Evolutionary conservation across 2,113 vertebrate genomes (phyloP), one percentile per base, ranked within the genome.

Genomic region (Psophia crepitans): DNA sequence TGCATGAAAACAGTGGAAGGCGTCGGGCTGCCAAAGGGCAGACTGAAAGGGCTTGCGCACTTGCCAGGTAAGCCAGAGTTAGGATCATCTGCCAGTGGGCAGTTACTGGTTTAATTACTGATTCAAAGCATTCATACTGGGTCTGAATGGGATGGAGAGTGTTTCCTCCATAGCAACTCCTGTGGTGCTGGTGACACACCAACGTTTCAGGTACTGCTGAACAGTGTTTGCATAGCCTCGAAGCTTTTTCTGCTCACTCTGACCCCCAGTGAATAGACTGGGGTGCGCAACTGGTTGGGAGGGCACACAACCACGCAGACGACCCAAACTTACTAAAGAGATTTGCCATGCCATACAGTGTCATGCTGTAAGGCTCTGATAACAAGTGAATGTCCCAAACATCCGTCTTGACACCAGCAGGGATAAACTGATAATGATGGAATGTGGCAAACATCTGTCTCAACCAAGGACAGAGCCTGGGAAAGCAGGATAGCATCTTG

Each of bases 221-320:
- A 33, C 13, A 32, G 22, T 3, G 3, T 80, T 83, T 53, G n/a
- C 39, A 53, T 14, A 28, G 44, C 0, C 1, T 32, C 12, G 39
- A 69, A 69, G 33, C 27, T 26, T 28, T 8, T 11, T 14, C 44
- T 41, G 64, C 44, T 44, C 27, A 14, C 16, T 84, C 17, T 15
- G 21, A 3, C 5, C 3, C 5, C 0, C 37, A 28, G 6, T n/a
- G 41, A 66, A 23, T 6, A 43, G 12, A 17, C 0, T 30, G 23
- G 10, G 23, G 5, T 46, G 8, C 5, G 2, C 5, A 2, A 90
- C n/a, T 16, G 8, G 7, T 2, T 48, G 28, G 23, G 49, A 60
- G 32, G 14, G 11, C 6, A 35, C 30, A 23, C 20, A 75, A 21
- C 15, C 8, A 58, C 48, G n/a, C 32, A 43, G 13, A n/a, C 32